Percentiles rank a stretch among this genome's conserved stretches.
Conservation (phyloP, 35 echinoderm and acorn worm species). For the Diadema setosum region DNA sequence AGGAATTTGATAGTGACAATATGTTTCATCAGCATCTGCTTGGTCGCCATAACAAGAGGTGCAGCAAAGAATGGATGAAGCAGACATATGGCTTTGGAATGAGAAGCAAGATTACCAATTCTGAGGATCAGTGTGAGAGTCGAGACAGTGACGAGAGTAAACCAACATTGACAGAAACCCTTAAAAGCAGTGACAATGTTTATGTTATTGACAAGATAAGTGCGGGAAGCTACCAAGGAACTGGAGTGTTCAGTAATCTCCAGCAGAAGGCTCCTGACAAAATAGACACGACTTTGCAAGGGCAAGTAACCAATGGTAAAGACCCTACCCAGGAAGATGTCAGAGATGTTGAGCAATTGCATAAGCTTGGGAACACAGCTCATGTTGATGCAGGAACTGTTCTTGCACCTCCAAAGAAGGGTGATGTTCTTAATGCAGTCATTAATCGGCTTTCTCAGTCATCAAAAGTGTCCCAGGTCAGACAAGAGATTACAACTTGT, state of each 20-base stretch:
- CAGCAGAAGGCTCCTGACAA: not conserved
- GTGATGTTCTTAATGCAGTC: not conserved
- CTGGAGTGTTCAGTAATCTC: not conserved
- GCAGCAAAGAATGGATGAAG: constrained; percentile 19
- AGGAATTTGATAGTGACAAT: constrained; percentile 12
- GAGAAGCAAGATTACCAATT: not conserved
- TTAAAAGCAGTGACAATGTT: not conserved
- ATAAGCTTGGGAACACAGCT: too few relatives aligned
- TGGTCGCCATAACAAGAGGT: not conserved
- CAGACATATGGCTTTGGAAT: not conserved
- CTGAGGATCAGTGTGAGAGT: too few relatives aligned
- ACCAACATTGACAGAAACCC: too few relatives aligned
- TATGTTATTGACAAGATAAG: constrained; percentile 10
- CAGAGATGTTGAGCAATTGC: too few relatives aligned
- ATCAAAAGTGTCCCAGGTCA: too few relatives aligned
- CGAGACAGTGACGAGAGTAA: too few relatives aligned
- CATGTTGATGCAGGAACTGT: not conserved
- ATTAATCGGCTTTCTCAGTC: not conserved
- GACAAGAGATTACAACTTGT: not conserved
- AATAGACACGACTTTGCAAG: not conserved
- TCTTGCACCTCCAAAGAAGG: not conserved
- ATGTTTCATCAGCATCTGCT: constrained; percentile 12
- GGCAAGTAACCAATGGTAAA: too few relatives aligned
- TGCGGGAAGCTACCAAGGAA: not conserved
- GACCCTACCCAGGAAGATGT: too few relatives aligned